Percentiles rank a stretch among this genome's conserved stretches.
Evolutionary conservation across 2,888 invertebrate species (phyloP).

Genomic region (Synanthedon tipuliformis): DNA sequence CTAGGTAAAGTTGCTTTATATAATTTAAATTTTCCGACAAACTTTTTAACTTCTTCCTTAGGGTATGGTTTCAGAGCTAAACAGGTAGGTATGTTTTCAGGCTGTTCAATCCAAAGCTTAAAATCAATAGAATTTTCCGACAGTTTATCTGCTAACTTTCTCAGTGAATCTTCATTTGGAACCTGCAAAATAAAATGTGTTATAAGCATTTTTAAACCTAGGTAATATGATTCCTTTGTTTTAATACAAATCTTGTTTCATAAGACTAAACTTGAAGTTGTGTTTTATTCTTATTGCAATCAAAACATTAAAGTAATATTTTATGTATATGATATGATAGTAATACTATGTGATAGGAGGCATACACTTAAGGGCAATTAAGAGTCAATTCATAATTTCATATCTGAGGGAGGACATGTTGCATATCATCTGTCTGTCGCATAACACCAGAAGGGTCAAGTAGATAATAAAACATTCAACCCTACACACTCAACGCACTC

Average conservation of each 20-base stretch:
- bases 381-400: no score
- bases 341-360: no score
- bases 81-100: slow-evolving; percentile 96
- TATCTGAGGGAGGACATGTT: no score
- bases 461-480: no score
- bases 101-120: slow-evolving; percentile 97
- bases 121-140: slow-evolving; percentile 80
- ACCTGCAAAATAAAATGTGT: slow-evolving; percentile 62
- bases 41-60: slow-evolving; percentile 84
- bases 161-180: slow-evolving; percentile 80
- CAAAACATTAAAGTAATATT: no score
- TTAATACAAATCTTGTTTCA: not conserved
- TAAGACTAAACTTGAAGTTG: no score
- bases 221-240: not conserved
- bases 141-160: slow-evolving; percentile 76
- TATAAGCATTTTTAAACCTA: not conserved
- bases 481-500: no score
- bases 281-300: no score
- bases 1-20: slow-evolving; percentile 64
- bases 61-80: slow-evolving; percentile 92
- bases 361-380: no score
- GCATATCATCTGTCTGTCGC: no score
- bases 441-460: no score
- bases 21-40: slow-evolving; percentile 87
- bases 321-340: no score